phyloP scores from a whole-genome alignment of 2,113 vertebrate genomes.

The Callaeas wilsoni region DNA sequence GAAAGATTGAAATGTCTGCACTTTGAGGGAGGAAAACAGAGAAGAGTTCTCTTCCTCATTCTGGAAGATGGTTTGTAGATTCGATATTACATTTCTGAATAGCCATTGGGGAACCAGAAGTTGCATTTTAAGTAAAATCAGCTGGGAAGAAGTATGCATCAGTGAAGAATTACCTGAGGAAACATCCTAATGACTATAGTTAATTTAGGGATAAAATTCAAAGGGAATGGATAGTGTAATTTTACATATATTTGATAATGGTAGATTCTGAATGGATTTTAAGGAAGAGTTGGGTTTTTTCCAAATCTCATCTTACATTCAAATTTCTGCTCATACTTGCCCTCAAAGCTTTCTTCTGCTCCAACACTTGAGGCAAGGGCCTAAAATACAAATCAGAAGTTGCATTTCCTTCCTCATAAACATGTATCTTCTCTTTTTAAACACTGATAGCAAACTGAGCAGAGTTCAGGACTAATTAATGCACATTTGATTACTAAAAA shows the following conservation, averaged over 20 bases:
- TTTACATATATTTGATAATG: neutral
- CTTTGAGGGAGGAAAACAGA: neutral
- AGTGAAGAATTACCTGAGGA: neutral
- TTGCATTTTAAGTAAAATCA: constrained; percentile 5
- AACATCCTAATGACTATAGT: neutral
- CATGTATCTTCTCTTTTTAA: neutral
- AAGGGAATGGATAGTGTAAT: neutral
- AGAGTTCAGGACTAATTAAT: neutral
- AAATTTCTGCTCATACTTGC: neutral
- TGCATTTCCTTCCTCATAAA: neutral
- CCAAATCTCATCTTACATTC: neutral
- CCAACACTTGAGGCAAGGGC: neutral
- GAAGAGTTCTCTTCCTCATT: neutral
- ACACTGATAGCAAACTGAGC: neutral
- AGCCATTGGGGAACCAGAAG: neutral
- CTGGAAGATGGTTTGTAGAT: neutral
- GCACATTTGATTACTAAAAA: neutral
- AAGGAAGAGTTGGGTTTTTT: neutral
- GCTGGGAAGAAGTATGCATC: neutral
- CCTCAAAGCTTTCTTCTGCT: neutral
- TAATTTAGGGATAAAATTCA: neutral
- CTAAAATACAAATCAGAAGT: neutral
- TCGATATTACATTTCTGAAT: neutral
- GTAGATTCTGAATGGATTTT: neutral
- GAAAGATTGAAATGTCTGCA: neutral